Percentiles rank a stretch among this genome's conserved stretches.
phyloP scores from a whole-genome alignment of 2,113 vertebrate species.

The Amblyornis subalaris region DNA sequence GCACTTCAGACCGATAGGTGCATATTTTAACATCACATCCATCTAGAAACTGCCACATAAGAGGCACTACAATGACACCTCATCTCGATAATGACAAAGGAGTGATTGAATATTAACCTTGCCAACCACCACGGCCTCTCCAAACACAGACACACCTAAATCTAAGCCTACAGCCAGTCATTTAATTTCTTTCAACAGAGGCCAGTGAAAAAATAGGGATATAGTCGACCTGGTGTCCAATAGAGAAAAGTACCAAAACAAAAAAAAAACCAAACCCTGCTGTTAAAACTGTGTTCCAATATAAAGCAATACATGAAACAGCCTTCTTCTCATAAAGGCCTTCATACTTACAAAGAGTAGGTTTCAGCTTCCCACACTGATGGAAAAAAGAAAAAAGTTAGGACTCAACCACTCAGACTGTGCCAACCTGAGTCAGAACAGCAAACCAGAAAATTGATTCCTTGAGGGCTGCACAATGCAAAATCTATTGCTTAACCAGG shows the following conservation, averaged over 20 bases:
- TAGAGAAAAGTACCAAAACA: neutral
- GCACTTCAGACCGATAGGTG: fast-evolving
- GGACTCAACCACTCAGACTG: neutral
- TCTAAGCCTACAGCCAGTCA: neutral
- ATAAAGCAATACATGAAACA: neutral
- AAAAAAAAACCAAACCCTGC: neutral
- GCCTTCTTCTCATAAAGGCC: neutral
- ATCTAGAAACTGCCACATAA: neutral
- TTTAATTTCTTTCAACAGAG: neutral
- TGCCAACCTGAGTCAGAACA: neutral
- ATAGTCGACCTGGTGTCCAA: neutral
- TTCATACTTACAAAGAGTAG: neutral
- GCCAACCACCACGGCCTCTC: neutral
- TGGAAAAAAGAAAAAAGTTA: neutral
- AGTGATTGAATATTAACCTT: neutral
- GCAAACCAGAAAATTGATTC: neutral
- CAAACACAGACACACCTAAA: neutral
- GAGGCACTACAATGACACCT: neutral
- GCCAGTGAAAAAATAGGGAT: neutral
- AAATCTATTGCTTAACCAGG: neutral
- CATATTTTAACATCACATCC: neutral
- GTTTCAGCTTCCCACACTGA: neutral
- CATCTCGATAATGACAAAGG: neutral
- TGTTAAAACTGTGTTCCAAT: neutral
- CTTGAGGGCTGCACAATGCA: neutral